Base-by-base conservation (phyloP, 2,888 invertebrate genomes). In the Papilio protenor region DNA sequence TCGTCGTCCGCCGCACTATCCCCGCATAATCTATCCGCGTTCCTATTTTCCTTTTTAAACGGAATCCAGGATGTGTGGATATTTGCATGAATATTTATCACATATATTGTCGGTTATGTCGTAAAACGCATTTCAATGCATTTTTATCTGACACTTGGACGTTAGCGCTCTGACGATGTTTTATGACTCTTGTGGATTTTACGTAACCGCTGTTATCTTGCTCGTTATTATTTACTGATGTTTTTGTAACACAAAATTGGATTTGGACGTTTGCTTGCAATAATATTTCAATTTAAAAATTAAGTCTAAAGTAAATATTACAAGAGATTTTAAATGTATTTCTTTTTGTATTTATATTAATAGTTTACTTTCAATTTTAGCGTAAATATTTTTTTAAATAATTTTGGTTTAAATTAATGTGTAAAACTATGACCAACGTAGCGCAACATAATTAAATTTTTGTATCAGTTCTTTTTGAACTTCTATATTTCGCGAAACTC, bases 11-110 rank as follows among this genome's bases (percentile, higher is more conserved):
- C 73, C 77, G 69, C 78, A 77, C 76, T 77, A 80, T 76, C 75
- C 77, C 79, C 78, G 79, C 81, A 87, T 89, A 91, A 92, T 91
- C 91, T 87, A 85, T 79, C 81, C 90, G 91, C 92, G 92, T 93
- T 88, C 89, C 86, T 88, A 90, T 92, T 92, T 93, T 92, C 93
- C 93, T 91, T 90, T 91, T 91, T 94, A 90, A 88, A 90, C 86
- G 86, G 94, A 94, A 94, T 93, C 93, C 93, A 94, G 94, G 94
- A 94, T 94, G 94, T 89, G 81, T 83, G 88, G 84, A 85, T 90
- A 91, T 92, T 90, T 87, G 90, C 91, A 94, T 93, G 92, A 93
- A 94, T 94, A 94, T 94, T 94, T 93, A 94, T 92, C 87, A 87
- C 84, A 86, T 84, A 89, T 87, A 87, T 85, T 87, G 91, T 88